phyloP scores from a whole-genome alignment of 2,888 invertebrate genomes.

The Entomobrya proxima region DNA sequence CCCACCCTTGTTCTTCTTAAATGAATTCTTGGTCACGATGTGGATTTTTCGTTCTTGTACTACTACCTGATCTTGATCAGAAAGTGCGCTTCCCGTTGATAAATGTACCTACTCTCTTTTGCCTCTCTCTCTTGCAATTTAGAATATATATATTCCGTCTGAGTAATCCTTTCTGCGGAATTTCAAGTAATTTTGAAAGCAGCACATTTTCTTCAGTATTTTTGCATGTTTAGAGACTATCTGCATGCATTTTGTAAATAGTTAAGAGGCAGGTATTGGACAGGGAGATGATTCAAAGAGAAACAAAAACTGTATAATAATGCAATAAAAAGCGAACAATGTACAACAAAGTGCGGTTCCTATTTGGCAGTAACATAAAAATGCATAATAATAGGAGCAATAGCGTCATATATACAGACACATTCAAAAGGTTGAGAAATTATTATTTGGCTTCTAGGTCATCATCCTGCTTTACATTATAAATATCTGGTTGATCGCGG shows the following conservation, averaged over 20 bases:
- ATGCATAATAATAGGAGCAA: conserved; percentile 15
- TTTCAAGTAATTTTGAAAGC: conserved; percentile 4
- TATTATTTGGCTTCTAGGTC: conserved; percentile 52
- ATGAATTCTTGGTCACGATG: conserved; percentile 70
- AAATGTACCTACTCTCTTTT: conserved; percentile 21
- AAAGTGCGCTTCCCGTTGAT: conserved; percentile 47
- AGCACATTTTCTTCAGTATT: conserved; percentile 13
- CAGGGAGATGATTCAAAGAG: not conserved
- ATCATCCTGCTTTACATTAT: conserved; percentile 43
- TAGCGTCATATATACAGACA: not conserved
- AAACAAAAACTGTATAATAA: conserved; percentile 5
- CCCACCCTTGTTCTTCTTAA: conserved; percentile 53
- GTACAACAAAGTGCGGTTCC: conserved; percentile 25
- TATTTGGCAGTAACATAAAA: no score
- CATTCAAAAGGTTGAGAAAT: conserved; percentile 39
- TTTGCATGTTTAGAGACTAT: no score
- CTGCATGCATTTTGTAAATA: not conserved
- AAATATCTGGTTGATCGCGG: conserved; percentile 52
- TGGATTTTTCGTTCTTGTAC: conserved; percentile 53
- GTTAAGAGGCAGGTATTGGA: not conserved
- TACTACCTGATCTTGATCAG: conserved; percentile 50
- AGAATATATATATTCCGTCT: not conserved
- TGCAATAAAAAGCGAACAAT: conserved; percentile 31
- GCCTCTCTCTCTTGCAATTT: not conserved
- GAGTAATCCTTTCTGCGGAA: not conserved